A percentile compares a stretch with the other conserved stretches of the same genome.
phyloP scores from a whole-genome alignment of 2,888 invertebrate genomes.

The Argyra leucocephala region DNA sequence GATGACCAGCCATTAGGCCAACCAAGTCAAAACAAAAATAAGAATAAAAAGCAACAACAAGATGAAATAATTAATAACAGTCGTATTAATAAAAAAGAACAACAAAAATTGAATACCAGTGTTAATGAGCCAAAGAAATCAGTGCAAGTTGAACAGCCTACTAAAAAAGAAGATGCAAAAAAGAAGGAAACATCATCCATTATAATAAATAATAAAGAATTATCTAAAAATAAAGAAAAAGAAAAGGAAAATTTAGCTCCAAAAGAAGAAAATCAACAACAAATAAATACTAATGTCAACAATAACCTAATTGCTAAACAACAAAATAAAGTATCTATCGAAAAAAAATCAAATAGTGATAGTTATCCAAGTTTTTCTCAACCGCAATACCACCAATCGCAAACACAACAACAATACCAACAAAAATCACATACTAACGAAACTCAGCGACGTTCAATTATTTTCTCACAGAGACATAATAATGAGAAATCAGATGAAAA shows the following conservation, averaged over 20 bases:
- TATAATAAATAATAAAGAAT: constrained; percentile 17
- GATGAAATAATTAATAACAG: constrained; percentile 21
- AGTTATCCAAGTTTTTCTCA: constrained; percentile 18
- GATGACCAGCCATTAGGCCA: constrained; percentile 14
- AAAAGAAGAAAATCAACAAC: constrained; percentile 28
- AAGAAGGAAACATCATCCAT: constrained; percentile 12
- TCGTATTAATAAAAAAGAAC: constrained; percentile 21
- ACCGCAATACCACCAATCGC: constrained; percentile 26
- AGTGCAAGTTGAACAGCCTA: background rate
- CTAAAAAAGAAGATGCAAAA: constrained; percentile 21
- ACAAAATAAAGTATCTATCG: background rate
- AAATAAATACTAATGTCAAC: constrained; percentile 18
- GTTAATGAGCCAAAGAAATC: constrained; percentile 19
- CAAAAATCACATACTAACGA: constrained; percentile 11
- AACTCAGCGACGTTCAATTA: constrained; percentile 51
- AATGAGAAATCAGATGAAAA: constrained; percentile 48
- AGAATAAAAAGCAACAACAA: constrained; percentile 14
- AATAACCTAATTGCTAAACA: background rate
- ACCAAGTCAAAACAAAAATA: constrained; percentile 7
- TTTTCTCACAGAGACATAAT: constrained; percentile 62
- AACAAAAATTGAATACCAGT: constrained; percentile 17
- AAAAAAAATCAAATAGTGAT: constrained; percentile 14
- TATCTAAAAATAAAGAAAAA: constrained; percentile 25
- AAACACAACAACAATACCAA: constrained; percentile 10
- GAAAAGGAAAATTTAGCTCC: constrained; percentile 43